Evolutionary conservation across 2,113 vertebrate species (phyloP).

Genomic region (Equus quagga): DNA sequence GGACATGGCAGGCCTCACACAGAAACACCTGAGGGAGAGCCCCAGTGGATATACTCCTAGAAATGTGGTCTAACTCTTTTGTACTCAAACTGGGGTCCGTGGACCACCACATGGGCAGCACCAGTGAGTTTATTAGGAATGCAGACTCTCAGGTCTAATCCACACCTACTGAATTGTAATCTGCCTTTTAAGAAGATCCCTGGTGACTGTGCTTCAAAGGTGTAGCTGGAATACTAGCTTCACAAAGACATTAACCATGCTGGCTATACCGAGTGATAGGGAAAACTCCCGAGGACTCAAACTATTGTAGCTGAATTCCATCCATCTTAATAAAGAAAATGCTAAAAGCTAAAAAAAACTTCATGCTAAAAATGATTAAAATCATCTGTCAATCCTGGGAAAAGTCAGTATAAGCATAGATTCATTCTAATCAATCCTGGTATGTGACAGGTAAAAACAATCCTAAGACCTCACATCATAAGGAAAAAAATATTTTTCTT

Average conservation of each 20-base stretch:
- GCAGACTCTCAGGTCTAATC: not conserved
- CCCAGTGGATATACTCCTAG: not conserved
- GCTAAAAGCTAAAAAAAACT: not conserved
- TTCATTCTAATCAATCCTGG: conserved; percentile 6
- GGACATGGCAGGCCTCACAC: not conserved
- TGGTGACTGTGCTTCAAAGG: not conserved
- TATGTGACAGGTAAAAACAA: not conserved
- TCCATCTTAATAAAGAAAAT: not conserved
- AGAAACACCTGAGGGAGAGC: not conserved
- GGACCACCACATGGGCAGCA: not conserved
- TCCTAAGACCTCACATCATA: not conserved
- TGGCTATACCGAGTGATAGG: not conserved
- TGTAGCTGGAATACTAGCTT: not conserved
- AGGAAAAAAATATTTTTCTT: not conserved
- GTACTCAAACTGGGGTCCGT: not conserved
- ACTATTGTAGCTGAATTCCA: not conserved
- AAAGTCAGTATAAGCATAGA: not conserved
- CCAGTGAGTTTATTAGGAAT: not conserved
- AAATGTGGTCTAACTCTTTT: not conserved
- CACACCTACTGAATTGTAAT: not conserved
- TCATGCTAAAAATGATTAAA: not conserved
- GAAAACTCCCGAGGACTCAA: not conserved
- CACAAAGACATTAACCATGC: not conserved
- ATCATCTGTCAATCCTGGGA: not conserved
- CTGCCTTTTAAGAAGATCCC: not conserved